Evolutionary conservation across 2,888 invertebrate species (phyloP).

Genomic region (Sicus ferrugineus): DNA sequence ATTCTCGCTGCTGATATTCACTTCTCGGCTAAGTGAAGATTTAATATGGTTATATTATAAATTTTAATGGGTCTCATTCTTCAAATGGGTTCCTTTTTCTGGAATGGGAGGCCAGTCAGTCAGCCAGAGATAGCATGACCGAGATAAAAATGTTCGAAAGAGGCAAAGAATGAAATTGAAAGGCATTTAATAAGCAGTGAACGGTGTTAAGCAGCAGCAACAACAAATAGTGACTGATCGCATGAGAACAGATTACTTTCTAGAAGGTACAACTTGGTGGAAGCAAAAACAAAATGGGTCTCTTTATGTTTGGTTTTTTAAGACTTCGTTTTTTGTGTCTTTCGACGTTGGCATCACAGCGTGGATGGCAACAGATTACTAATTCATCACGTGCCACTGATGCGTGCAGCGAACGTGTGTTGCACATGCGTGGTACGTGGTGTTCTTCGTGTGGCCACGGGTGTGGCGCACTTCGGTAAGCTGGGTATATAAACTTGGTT

Average conservation of each 20-base stretch:
- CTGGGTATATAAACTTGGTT: too few species aligned
- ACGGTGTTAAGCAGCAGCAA: constrained; percentile 36
- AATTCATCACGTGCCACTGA: background rate
- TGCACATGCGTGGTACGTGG: constrained; percentile 8
- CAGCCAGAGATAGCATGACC: too few species aligned
- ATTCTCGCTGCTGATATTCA: background rate
- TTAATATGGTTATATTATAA: too few species aligned
- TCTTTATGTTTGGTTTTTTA: background rate
- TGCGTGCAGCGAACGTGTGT: background rate
- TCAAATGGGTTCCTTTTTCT: too few species aligned
- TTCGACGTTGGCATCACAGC: background rate
- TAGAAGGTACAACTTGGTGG: background rate
- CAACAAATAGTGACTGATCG: constrained; percentile 38
- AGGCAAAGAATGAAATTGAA: too few species aligned
- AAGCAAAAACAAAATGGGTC: background rate
- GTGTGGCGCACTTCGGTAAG: background rate
- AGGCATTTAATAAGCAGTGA: background rate
- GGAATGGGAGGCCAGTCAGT: too few species aligned
- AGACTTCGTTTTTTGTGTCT: too few species aligned
- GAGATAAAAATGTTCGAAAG: too few species aligned
- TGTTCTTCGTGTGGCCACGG: background rate
- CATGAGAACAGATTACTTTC: background rate
- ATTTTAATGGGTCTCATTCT: too few species aligned
- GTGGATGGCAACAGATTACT: background rate
- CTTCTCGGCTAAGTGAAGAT: background rate